Base-by-base conservation (phyloP, 2,113 vertebrate genomes). In the Microcebus murinus region DNA sequence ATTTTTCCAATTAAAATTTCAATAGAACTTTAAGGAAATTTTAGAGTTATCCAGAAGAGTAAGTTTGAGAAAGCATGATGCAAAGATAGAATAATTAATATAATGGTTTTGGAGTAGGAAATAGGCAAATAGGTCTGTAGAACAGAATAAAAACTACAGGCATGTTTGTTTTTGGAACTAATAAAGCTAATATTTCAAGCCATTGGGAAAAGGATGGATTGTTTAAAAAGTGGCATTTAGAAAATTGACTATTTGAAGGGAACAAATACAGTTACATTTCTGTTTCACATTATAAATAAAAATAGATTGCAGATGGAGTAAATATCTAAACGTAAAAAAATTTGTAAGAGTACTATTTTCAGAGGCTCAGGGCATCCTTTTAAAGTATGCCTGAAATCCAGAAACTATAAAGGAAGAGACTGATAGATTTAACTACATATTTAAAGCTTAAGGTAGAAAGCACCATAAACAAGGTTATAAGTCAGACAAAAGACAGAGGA, bases 181-280 rank as follows among this genome's bases (percentile, higher is more conserved):
- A 27, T 79, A 50, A 74, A 90, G 21, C 55, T n/a, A 20, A 0
- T 85, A 77, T 82, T 90, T 77, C 79, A 96, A 63, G 67, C 45
- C 61, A 0, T 21, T 81, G 74, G 25, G 67, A 50, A 89, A 89
- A 89, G 29, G 42, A 68, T 81, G 63, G 45, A 52, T 50, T 95
- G 31, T 96, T 95, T 88, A 67, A 95, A 82, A 67, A 84, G n/a
- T 39, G 18, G 2, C 71, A 6, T 88, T 94, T 91, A 93, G 36
- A 80, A 70, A 85, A 74, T 68, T 61, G 17, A 18, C 31, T 68
- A 3, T 85, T 85, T 70, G 14, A 7, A n/a, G 50, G 20, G 29
- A 23, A 3, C 36, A 77, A 42, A 57, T n/a, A 74, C 3, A 34
- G 3, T 74, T 90, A 81, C 2, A 57, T 74, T 9, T 29, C 39